Percentiles rank a stretch among this genome's conserved stretches.
These are phyloP conservation scores for Drosophila hamatofila DNA, from an alignment of 2,888 invertebrate species.

Conservation along the genomic window DNA sequence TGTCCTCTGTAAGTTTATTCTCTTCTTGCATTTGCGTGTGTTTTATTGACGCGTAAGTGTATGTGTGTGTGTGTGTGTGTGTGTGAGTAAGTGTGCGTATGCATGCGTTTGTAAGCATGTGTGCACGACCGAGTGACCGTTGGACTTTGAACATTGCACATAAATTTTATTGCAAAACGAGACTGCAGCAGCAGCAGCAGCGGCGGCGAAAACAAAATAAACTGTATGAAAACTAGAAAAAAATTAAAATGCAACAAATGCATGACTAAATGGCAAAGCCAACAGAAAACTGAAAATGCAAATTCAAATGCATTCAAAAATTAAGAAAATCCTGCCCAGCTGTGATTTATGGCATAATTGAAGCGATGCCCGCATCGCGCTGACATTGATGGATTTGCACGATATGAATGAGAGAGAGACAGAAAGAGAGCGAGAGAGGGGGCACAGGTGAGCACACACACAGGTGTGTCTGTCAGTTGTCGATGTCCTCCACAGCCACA, in stretches of 20 bases:
- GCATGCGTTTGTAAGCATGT: constrained; percentile 26
- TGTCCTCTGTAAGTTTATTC: constrained; percentile 36
- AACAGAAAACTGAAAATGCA: constrained; percentile 14
- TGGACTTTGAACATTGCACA: constrained; percentile 78
- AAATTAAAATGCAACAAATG: constrained; percentile 32
- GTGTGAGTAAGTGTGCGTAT: constrained; percentile 21
- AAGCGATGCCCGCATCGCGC: constrained; percentile 30
- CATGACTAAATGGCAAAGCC: constrained; percentile 12
- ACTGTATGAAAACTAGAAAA: constrained; percentile 47
- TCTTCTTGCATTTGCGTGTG: constrained; percentile 49
- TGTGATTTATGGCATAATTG: constrained; percentile 51
- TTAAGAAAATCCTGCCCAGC: constrained; percentile 25
- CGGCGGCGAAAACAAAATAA: constrained; percentile 33
- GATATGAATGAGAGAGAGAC: neutral
- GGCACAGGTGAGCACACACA: constrained; percentile 20
- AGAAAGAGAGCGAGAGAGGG: neutral
- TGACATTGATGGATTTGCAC: constrained; percentile 52
- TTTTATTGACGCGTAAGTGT: constrained; percentile 16
- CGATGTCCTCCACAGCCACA: constrained; percentile 40
- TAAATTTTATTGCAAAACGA: constrained; percentile 70
- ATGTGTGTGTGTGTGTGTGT: constrained; percentile 1
- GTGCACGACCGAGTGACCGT: constrained; percentile 72
- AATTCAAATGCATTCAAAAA: constrained; percentile 21
- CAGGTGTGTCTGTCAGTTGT: constrained; percentile 43
- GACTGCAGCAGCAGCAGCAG: constrained; percentile 39